Evolutionary conservation across 2,113 vertebrate species (phyloP).

Genomic region (Micronycteris hirsuta): DNA sequence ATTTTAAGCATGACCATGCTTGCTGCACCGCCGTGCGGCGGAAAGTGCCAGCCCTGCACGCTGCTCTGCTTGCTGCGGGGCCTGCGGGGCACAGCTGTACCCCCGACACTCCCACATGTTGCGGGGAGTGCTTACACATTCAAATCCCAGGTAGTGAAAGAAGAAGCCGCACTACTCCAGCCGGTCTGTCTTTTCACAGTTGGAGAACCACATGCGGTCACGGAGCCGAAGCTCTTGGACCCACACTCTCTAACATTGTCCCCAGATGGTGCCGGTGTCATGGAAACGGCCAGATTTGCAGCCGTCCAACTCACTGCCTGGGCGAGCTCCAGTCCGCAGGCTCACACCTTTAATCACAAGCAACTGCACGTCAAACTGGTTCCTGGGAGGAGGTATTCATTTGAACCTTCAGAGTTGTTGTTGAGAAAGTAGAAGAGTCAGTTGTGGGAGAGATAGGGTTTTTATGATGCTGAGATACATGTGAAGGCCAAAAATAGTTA

Average conservation of each 20-base stretch:
- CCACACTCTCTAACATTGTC: slow-evolving; percentile 89
- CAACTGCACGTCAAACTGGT: slow-evolving; percentile 92
- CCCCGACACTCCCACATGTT: slow-evolving; percentile 87
- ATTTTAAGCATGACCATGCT: slow-evolving; percentile 91
- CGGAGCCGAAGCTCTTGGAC: slow-evolving; percentile 87
- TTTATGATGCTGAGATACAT: slow-evolving; percentile 88
- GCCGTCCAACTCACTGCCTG: slow-evolving; percentile 89
- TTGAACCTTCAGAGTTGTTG: slow-evolving; percentile 86
- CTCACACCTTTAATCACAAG: slow-evolving; percentile 90
- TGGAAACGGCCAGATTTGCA: slow-evolving; percentile 86
- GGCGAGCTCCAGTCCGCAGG: slow-evolving; percentile 88
- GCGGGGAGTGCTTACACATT: slow-evolving; percentile 89
- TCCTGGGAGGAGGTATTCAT: slow-evolving; percentile 88
- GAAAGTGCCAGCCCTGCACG: slow-evolving; percentile 84
- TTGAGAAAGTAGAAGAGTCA: slow-evolving; percentile 86
- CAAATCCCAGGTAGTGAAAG: slow-evolving; percentile 87
- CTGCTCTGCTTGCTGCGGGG: slow-evolving; percentile 79
- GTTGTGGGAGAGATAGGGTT: slow-evolving; percentile 87
- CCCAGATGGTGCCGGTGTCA: slow-evolving; percentile 89
- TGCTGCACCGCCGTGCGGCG: slow-evolving; percentile 84
- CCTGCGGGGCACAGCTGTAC: slow-evolving; percentile 87
- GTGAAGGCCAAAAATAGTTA: slow-evolving; percentile 88
- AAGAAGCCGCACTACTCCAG: slow-evolving; percentile 89
- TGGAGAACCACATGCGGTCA: slow-evolving; percentile 90
- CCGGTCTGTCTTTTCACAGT: slow-evolving; percentile 88